phyloP scores from a whole-genome alignment of 92 coral and sea anemone species.

The Umimayanthus chanpuru region DNA sequence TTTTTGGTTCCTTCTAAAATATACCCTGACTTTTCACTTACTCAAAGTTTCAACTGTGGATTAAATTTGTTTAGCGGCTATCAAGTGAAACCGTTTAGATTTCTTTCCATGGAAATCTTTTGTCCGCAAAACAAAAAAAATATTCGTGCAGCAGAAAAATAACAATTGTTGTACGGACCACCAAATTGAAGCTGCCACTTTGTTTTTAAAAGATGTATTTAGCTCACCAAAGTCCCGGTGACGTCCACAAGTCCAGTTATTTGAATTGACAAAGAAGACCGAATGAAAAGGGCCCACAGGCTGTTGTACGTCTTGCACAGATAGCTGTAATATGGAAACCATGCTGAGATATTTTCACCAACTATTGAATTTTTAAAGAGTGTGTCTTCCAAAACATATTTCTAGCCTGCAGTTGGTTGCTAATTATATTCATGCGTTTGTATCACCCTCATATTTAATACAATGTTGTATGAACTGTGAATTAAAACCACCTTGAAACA shows the following conservation, averaged over 20 bases:
- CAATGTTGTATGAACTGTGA: neutral
- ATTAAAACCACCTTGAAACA: constrained; percentile 30
- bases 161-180: neutral
- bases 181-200: constrained; percentile 2
- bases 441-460: constrained; percentile 4
- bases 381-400: too few relatives aligned
- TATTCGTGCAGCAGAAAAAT: neutral
- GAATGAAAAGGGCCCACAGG: constrained; percentile 16
- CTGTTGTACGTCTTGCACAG: neutral
- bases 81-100: constrained; percentile 26
- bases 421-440: constrained; percentile 18
- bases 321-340: neutral
- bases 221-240: constrained; percentile 29
- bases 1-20: neutral
- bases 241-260: constrained; percentile 5
- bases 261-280: constrained; percentile 13
- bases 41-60: neutral
- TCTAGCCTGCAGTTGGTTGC: neutral
- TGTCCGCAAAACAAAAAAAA: constrained; percentile 13
- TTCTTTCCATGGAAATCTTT: neutral
- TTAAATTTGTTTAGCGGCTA: constrained; percentile 6
- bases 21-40: neutral
- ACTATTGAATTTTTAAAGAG: constrained; percentile 33
- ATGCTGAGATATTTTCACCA: constrained; percentile 1
- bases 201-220: constrained; percentile 22